phyloP scores from a whole-genome alignment of 2,113 vertebrate species.

The Percopsis transmontana region DNA sequence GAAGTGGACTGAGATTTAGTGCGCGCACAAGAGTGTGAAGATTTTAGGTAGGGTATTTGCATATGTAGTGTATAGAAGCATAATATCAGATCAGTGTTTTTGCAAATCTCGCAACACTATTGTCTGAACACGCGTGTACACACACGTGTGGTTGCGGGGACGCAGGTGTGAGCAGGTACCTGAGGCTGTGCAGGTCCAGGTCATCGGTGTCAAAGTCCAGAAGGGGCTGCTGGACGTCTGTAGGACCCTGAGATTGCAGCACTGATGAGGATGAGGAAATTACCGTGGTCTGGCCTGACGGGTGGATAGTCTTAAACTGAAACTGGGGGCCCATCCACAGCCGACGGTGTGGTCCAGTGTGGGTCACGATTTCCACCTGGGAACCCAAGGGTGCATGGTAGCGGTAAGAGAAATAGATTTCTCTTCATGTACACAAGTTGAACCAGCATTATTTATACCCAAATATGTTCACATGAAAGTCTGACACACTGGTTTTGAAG shows the following conservation, averaged over 20 bases:
- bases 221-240: constrained; percentile 91
- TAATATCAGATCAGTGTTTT: no score
- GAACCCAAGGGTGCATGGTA: constrained; percentile 1
- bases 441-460: not conserved
- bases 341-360: constrained; percentile 93
- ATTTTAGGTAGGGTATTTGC: no score
- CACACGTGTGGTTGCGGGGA: no score
- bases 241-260: constrained; percentile 93
- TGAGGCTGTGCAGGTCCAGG: constrained; percentile 95
- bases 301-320: constrained; percentile 99
- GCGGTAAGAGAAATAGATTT: not conserved
- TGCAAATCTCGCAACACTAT: no score
- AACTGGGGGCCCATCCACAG: constrained; percentile 99
- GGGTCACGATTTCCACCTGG: constrained; percentile 99
- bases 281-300: constrained; percentile 95
- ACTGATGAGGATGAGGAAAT: constrained; percentile 98
- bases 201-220: constrained; percentile 97
- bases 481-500: no score
- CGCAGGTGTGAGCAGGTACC: no score
- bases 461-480: not conserved
- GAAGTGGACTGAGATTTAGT: no score
- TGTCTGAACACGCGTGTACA: no score
- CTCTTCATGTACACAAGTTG: no score
- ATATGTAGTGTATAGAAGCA: no score
- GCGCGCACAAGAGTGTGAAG: no score